Evolutionary conservation across 2,888 invertebrate species (phyloP), one percentile per base, ranked within the genome.

Genomic region (Cynaeus angustus): DNA sequence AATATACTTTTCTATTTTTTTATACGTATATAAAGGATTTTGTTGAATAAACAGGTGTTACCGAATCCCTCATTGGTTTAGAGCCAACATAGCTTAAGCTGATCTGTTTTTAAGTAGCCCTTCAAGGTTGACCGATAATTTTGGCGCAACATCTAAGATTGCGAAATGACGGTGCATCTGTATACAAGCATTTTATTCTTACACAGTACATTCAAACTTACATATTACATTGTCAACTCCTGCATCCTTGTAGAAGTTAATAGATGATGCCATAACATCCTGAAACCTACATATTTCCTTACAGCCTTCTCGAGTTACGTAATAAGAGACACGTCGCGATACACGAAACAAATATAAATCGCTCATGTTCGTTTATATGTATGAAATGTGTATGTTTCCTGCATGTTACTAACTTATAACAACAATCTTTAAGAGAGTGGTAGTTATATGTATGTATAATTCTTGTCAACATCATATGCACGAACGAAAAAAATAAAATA

Each of bases 101-200:
- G 21, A 21, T 21, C 21, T 33, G n/a, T 33, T 33, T 33, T 33
- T 7, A 33, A 33, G 41, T 41, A 10, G 13, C 7, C n/a, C 12
- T 12, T 41, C 41, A 41, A 41, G 6, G 41, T 1, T 41, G 12
- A 6, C 7, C 6, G 33, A 2, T 4, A 33, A 33, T 41, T 5
- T 41, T 41, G 41, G 41, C 41, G 12, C 12, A 12, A n/a, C n/a
- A 9, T 8, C 9, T 41, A 10, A 5, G 45, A 14, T 45, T 45
- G 9, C 64, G 45, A 33, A 62, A 28, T 16, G 30, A 45, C 8
- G 12, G 33, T 5, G 43, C 52, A 28, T 59, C 43, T 81, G 78
- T 82, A 82, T 83, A 83, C 82, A 84, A 83, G 83, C 83, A 82
- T 80, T 84, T 83, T 83, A 83, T 83, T 83, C 82, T 83, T 83